Evolutionary conservation across 2,797 vertebrate genomes (phyloP).

Genomic region (Urophycis tenuis): DNA sequence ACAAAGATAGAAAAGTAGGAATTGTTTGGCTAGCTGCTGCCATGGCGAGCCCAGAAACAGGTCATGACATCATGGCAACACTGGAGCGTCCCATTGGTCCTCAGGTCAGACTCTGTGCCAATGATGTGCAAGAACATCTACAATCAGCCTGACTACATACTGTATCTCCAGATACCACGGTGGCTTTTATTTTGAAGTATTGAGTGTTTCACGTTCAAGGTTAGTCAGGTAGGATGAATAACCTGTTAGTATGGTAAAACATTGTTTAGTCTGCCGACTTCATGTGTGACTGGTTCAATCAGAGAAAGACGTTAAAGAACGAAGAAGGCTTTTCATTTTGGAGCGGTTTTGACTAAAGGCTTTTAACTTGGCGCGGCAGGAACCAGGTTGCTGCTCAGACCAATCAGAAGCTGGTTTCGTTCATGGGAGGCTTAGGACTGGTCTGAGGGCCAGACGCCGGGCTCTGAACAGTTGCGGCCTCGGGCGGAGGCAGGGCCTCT

Average conservation of each 20-base stretch:
- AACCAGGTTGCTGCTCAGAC: not conserved
- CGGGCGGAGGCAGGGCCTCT: constrained; percentile 23
- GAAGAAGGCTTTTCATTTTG: not conserved
- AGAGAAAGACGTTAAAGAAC: not conserved
- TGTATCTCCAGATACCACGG: not conserved
- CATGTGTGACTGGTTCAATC: not conserved
- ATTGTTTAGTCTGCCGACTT: not conserved
- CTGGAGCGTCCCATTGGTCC: not conserved
- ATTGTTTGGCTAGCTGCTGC: not conserved
- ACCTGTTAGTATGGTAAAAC: not conserved
- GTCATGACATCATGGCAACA: not conserved
- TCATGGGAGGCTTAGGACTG: constrained; percentile 74
- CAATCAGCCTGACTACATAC: not conserved
- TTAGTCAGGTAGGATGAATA: not conserved
- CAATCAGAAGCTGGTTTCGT: constrained; percentile 83
- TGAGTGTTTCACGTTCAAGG: not conserved
- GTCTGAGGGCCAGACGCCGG: constrained; percentile 31
- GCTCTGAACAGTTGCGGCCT: constrained; percentile 16
- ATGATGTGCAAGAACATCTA: not conserved
- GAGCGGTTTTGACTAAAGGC: not conserved
- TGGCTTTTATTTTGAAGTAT: not conserved
- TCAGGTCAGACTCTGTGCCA: not conserved
- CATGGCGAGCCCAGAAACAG: not conserved
- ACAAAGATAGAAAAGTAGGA: not conserved
- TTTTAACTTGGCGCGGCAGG: not conserved